Conservation (phyloP, 2,888 invertebrate species). For the Ptilodon capucinus region DNA sequence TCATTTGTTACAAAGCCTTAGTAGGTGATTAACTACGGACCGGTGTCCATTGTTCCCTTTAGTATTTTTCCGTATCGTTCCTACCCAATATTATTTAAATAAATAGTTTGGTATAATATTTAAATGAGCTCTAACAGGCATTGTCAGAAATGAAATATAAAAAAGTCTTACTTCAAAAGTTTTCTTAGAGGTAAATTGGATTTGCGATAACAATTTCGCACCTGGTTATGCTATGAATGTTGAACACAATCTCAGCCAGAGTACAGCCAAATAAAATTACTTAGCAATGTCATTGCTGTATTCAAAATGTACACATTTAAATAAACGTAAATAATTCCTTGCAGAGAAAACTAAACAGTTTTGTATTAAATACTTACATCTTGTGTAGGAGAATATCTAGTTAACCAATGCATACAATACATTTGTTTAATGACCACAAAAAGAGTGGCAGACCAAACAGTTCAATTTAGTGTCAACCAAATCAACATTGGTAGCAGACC, state of each 20-base stretch:
- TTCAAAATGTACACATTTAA: background rate
- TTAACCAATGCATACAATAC: no score
- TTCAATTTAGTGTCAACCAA: no score
- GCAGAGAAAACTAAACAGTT: background rate
- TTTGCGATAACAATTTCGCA: conserved; percentile 16
- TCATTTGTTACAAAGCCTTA: conserved; percentile 32
- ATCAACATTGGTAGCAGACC: no score
- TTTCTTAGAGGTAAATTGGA: conserved; percentile 23
- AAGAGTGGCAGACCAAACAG: no score
- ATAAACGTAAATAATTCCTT: background rate
- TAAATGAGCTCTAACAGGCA: conserved; percentile 54
- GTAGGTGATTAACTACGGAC: conserved; percentile 41
- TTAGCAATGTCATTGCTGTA: background rate
- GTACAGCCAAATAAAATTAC: conserved; percentile 14
- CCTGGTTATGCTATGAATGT: conserved; percentile 5
- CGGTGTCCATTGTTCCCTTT: conserved; percentile 34
- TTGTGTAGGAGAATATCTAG: no score
- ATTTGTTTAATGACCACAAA: no score
- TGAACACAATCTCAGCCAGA: conserved; percentile 8
- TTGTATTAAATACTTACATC: no score
- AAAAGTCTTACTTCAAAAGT: conserved; percentile 47
- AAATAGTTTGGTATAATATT: conserved; percentile 54
- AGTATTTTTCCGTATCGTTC: conserved; percentile 42
- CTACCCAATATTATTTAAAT: conserved; percentile 64
- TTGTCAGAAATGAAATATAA: conserved; percentile 39